Percentiles rank a stretch among this genome's conserved stretches.
phyloP scores from a whole-genome alignment of 2,888 invertebrate genomes.

The Apamea epomidion region DNA sequence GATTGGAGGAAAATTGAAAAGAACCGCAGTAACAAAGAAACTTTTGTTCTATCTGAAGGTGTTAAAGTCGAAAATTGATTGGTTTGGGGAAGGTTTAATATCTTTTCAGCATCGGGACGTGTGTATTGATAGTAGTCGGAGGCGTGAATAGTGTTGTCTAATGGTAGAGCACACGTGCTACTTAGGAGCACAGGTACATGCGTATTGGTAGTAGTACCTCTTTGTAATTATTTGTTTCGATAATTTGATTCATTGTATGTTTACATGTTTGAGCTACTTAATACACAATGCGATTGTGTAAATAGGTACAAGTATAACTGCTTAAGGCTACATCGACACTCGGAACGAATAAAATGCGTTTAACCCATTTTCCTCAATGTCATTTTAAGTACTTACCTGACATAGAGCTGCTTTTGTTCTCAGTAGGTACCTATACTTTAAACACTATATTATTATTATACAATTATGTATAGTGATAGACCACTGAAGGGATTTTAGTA shows the following conservation, averaged over 20 bases:
- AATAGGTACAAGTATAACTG: neutral
- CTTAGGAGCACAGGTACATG: conserved; percentile 56
- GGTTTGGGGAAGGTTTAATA: conserved; percentile 62
- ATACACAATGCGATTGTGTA: conserved; percentile 28
- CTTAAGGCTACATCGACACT: neutral
- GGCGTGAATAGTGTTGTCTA: conserved; percentile 88
- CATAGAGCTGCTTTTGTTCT: neutral
- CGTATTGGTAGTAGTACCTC: conserved; percentile 19
- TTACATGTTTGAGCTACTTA: conserved; percentile 41
- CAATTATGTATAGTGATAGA: neutral
- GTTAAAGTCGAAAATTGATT: conserved; percentile 72
- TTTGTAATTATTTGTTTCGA: conserved; percentile 53
- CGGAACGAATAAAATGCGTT: neutral
- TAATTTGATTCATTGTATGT: conserved; percentile 36
- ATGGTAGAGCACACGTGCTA: conserved; percentile 78
- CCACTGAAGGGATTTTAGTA: neutral
- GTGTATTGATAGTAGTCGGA: conserved; percentile 84
- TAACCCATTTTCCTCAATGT: neutral
- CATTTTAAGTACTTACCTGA: neutral
- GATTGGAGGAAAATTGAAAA: conserved; percentile 90
- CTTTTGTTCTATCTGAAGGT: conserved; percentile 70
- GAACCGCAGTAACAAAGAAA: conserved; percentile 74
- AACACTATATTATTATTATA: neutral
- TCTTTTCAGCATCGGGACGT: conserved; percentile 73
- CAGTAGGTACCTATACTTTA: neutral